Evolutionary conservation across 2,797 vertebrate species (phyloP).

Genomic region (Coilia nasus): DNA sequence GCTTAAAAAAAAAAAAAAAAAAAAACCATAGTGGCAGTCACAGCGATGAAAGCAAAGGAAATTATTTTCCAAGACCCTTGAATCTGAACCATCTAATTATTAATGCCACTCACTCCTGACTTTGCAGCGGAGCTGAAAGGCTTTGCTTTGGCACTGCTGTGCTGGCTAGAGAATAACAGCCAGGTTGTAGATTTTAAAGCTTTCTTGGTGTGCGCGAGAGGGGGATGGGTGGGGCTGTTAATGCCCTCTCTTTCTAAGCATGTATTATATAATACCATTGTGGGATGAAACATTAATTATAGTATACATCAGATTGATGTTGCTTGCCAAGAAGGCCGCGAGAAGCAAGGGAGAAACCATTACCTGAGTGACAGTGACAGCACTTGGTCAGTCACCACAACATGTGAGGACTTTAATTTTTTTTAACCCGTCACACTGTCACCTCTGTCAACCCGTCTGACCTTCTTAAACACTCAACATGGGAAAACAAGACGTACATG

Average conservation of each 20-base stretch:
- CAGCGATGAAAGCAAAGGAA: background rate
- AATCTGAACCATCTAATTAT: background rate
- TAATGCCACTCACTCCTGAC: background rate
- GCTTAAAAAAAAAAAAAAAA: background rate
- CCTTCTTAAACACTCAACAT: background rate
- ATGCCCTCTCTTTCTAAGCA: conserved; percentile 29
- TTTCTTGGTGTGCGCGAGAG: conserved; percentile 22
- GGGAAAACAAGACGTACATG: background rate
- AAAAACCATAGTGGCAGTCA: background rate
- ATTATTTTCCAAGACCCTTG: background rate
- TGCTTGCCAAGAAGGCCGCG: conserved; percentile 28
- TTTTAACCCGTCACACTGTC: too few relatives aligned
- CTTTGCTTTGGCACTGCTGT: conserved; percentile 17
- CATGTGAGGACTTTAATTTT: conserved; percentile 14
- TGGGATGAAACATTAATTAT: conserved; percentile 44
- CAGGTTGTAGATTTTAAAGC: conserved; percentile 30
- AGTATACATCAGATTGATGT: conserved; percentile 39
- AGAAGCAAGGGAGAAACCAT: conserved; percentile 33
- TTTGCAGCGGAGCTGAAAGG: background rate
- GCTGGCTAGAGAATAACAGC: conserved; percentile 27
- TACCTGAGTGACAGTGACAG: conserved; percentile 42
- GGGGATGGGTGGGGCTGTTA: conserved; percentile 27
- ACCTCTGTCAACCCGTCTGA: background rate
- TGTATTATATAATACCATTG: conserved; percentile 27
- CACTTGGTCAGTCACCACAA: conserved; percentile 45